Evolutionary conservation across 2,797 vertebrate species (phyloP), one percentile per base, ranked within the genome.

Genomic region (Poeciliopsis gracilis): DNA sequence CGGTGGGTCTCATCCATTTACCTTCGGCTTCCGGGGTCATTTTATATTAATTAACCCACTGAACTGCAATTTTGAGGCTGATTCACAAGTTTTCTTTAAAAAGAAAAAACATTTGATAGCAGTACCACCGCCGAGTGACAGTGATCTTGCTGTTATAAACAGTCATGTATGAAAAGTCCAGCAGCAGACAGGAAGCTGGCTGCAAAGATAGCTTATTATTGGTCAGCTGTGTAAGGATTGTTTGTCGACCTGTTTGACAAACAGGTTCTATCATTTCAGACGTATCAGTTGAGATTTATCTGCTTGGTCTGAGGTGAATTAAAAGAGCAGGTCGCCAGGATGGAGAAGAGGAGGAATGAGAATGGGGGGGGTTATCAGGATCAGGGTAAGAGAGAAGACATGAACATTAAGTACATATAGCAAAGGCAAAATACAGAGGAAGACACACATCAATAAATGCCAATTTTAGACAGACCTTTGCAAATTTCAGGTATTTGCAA

Each of bases 271-370:
- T 51, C 20, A 23, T 51, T 36, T 36, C 36, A 36, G 36, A 36
- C 36, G 36, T 38, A 38, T 38, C 36, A 38, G 36, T 38, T 38
- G 88, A 93, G 89, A 84, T 91, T 92, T 97, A 94, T 98, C 96
- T 96, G 96, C 97, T 96, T 96, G 96, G 93, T 96, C 94, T 94
- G 69, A 95, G 90, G 94, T 25, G 92, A 94, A 78, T 16, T 75
- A 73, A 66, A 63, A 83, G 76, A 69, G 77, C 16, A 83, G 49
- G 81, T 86, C 63, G 46, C 61, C 82, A 83, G 70, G 80, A 83
- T 72, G 85, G 94, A 95, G 55, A 86, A 61, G 77, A 82, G 79
- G 75, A 77, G 94, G 94, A 95, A 93, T 95, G 92, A 96, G 94
- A 94, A 92, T 95, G 96, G 95, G 95, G 95, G 93, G 93, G 90